These are phyloP conservation scores for Aurelia sp. DNA, from an alignment of 30 jellyfish, hydroid and myxozoan species.

Conservation along the genomic window DNA sequence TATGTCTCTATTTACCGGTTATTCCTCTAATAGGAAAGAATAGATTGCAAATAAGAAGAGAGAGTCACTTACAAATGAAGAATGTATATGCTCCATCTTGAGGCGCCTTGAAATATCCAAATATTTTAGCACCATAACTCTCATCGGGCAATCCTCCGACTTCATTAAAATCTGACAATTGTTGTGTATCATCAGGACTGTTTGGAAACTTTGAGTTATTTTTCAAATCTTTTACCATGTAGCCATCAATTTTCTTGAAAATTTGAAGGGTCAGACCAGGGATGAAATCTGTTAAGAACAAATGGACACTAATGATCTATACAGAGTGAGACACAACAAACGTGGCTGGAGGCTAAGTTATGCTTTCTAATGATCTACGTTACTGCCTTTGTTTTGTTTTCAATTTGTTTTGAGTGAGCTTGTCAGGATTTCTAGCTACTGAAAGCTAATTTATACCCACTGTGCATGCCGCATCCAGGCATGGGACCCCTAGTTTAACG, in stretches of 20 bases:
- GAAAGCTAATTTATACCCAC: too few relatives aligned
- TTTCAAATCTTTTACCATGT: conserved; percentile 71
- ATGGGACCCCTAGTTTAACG: too few relatives aligned
- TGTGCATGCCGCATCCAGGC: too few relatives aligned
- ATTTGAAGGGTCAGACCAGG: conserved; percentile 90
- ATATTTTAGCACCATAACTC: conserved; percentile 80
- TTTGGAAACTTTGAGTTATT: conserved; percentile 72
- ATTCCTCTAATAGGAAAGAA: too few relatives aligned
- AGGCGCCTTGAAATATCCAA: conserved; percentile 91
- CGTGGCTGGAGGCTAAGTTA: too few relatives aligned
- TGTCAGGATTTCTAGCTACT: too few relatives aligned
- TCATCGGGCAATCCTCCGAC: conserved; percentile 65
- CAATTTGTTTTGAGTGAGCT: too few relatives aligned
- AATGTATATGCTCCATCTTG: conserved; percentile 85
- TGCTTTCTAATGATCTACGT: too few relatives aligned
- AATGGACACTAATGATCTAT: not conserved
- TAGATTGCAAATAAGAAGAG: not conserved
- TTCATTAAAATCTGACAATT: conserved; percentile 56
- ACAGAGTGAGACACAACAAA: too few relatives aligned
- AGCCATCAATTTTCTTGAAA: conserved; percentile 81
- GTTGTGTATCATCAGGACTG: conserved; percentile 79
- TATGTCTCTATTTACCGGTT: too few relatives aligned
- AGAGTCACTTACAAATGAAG: conserved; percentile 71
- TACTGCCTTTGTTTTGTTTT: too few relatives aligned
- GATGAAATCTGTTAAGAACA: conserved; percentile 43